Conservation (phyloP, 2,797 vertebrate species). For the Cryptoblepharus egeriae region DNA sequence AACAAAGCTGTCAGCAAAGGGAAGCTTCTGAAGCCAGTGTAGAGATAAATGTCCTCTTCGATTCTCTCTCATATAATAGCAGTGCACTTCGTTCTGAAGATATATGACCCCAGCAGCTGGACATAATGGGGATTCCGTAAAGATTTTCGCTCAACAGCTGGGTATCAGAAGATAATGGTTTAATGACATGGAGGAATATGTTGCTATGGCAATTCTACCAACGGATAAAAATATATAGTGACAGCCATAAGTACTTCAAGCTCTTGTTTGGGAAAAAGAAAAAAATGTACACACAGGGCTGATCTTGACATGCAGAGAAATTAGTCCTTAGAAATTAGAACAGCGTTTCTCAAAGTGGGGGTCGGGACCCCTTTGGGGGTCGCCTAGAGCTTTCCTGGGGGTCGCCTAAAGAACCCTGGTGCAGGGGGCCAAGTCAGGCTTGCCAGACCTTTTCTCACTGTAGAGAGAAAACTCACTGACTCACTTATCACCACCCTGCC, state of each 20-base stretch:
- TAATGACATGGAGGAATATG: constrained; percentile 78
- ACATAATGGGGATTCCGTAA: constrained; percentile 85
- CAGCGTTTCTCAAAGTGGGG: too few species aligned
- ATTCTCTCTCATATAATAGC: constrained; percentile 59
- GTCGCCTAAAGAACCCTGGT: too few species aligned
- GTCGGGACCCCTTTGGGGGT: too few species aligned
- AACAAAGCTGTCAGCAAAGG: constrained; percentile 7
- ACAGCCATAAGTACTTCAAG: constrained; percentile 55
- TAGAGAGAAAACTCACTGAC: too few species aligned
- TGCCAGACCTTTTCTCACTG: too few species aligned
- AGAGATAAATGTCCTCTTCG: accelerated
- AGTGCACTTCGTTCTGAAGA: constrained; percentile 68
- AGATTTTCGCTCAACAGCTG: constrained; percentile 86
- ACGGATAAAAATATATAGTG: constrained; percentile 74
- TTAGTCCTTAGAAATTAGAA: too few species aligned
- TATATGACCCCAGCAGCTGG: constrained; percentile 85
- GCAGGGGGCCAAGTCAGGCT: too few species aligned
- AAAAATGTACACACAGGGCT: constrained; percentile 11
- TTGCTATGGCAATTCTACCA: constrained; percentile 85
- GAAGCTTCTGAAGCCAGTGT: not conserved
- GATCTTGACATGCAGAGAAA: not conserved
- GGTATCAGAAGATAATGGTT: constrained; percentile 79
- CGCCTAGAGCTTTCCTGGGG: too few species aligned
- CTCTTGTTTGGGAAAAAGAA: constrained; percentile 21
- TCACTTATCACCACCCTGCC: too few species aligned